Base-by-base conservation (phyloP, 2,797 vertebrate genomes). In the Valencia hispanica region DNA sequence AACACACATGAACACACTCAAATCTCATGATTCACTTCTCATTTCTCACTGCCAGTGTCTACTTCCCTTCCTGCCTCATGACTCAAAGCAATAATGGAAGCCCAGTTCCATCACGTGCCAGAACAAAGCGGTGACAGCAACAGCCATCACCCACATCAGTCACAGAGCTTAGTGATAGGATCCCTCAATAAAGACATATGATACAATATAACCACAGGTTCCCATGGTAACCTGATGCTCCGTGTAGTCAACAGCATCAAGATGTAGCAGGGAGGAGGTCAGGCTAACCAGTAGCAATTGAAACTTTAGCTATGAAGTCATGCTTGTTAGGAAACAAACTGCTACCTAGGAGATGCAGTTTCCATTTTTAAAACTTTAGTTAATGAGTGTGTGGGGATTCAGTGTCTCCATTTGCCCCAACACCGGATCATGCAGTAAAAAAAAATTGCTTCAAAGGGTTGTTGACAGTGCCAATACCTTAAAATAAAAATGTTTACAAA, bases 1-100 rank as follows among this genome's bases (percentile, higher is more conserved):
- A 1, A 51, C 11, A 74, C 15, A 66, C 32, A 51, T 6, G 15
- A 48, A 68, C 39, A 36, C 4, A 74, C 39, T 15, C 14, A 71
- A 63, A 47, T 30, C 45, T 50, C 65, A 75, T 81, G 82, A 92
- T 86, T 91, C 88, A 90, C 84, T 92, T 90, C 90, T 82, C 84
- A 69, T 14, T 86, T 79, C 74, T 73, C 77, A 85, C 90, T 91
- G 85, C 87, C 78, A 89, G 76, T 51, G 75, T 87, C 89, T 89
- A 84, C 91, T 92, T 93, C 89, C 80, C 77, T 89, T 90, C 89
- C 87, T 71, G 89, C 89, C 91, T 78, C 80, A 86, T 94, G 94
- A 92, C 88, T 89, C 83, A 89, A 87, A 73, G 9, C 45, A 27
- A 73, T 71, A 69, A 78, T 68, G 50, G 69, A 51, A 73, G 70